Base-by-base conservation (phyloP, 2,797 vertebrate species). In the Alca torda region DNA sequence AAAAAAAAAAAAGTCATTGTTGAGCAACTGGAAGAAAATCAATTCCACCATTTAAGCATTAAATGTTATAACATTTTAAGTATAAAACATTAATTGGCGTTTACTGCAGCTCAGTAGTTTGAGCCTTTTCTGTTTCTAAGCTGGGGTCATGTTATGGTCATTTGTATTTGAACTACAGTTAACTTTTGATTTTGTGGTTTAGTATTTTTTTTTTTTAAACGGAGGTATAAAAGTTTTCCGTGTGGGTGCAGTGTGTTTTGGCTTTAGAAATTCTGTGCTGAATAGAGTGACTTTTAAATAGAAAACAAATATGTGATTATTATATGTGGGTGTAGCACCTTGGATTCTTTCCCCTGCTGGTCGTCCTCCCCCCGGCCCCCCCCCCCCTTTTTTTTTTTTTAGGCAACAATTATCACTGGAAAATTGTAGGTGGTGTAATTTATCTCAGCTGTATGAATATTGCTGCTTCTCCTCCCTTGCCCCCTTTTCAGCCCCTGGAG, bases 311-410 rank as follows among this genome's bases (percentile, higher is more conserved):
- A 61, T 5, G 10, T 65, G 20, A 10, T 61, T 53, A 28, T 74
- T 80, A 70, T 56, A 33, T 1, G 1, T 64, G 23, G 17, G 7
- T 48, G 41, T 92, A 75, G 20, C 57, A 68, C 23, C 13, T 77
- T 67, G 61, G 13, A 35, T 73, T 73, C 28, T 17, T 60, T 67
- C 12, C 16, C 26, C 12, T 35, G 5, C 24, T 31, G 43, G 43
- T 45, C 4, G 8, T 45, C 43, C 41, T 41, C 41, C 6, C 13
- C 9, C 16, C 11, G 7, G 9, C 4, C 4, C 2, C 3, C 2
- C 15, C 11, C 4, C 3, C 1, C 1, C 0, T 13, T 12, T n/a
- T 24, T 41, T 41, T 51, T 24, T 3, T 17, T 35, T 53, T 50
- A 33, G 5, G 9, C 33, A 84, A 15, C 45, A 50, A 12, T 24